Evolutionary conservation across 2,888 invertebrate genomes (phyloP), one percentile per base, ranked within the genome.

Genomic region (Oscheius myriophilus): DNA sequence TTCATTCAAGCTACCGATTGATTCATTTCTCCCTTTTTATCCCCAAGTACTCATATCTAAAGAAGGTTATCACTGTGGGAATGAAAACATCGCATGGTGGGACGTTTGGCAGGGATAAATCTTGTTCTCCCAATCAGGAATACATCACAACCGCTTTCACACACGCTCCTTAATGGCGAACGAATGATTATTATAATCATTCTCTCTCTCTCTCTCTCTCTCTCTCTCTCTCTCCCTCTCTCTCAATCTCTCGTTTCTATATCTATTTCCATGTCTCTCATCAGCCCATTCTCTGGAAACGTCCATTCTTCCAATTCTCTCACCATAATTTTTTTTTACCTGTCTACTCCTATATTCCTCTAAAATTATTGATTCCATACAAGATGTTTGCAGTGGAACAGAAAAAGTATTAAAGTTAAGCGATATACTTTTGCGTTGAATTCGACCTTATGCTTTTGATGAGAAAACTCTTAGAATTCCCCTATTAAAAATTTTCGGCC

Each of bases 221-320:
- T 41, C 51, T 67, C 43, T 45, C 46, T 67, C 51, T 67, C 21
- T 67, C 68, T 67, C 54, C 14, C 43, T 42, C 26, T 45, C 66
- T 67, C 43, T 52, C 59, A 63, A 18, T 52, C 53, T 69, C 52
- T 69, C 33, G 33, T 16, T 14, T 21, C 59, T 59, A 21, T 21
- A 6, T 45, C 46, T 59, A 0, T 59, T 45, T 59, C 46, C 21
- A 18, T 59, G 23, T 43, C 59, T 23, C 18, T 16, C n/a, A n/a
- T n/a, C n/a, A n/a, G n/a, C n/a, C n/a, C n/a, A n/a, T n/a, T n/a
- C n/a, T n/a, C n/a, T n/a, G n/a, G n/a, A n/a, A n/a, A n/a, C n/a
- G n/a, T n/a, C n/a, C 46, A 7, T 46, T 46, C 18, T 18, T 46
- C 46, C 18, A 18, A 2, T 18, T 46, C 46, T 46, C 12, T 18